Evolutionary conservation across 1,140 invertebrate species (phyloP), one percentile per base, ranked within the genome.

Genomic region (Bombus haemorrhoidalis): DNA sequence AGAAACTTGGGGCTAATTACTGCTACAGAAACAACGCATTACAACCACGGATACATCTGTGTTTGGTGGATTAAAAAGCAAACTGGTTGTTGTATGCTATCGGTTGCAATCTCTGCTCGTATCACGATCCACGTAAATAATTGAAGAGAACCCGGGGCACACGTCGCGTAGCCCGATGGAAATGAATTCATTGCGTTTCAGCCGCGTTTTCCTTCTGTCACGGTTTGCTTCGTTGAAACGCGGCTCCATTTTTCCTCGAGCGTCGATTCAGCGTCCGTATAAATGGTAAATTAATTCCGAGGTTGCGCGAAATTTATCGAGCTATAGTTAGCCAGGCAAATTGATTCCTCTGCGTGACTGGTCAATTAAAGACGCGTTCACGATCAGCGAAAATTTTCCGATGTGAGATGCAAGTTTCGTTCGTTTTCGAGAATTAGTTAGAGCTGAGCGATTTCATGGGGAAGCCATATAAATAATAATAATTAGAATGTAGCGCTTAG

Each of bases 241-340:
- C 62, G 18, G 10, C 39, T 79, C 39, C 41, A 79, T 32, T 79
- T 66, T 66, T 79, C 39, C 59, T 32, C 39, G 18, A 10, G 62
- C 59, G 32, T 66, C 62, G 76, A 79, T 78, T 43, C 59, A 64
- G 59, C 59, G 66, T 43, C 57, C 28, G 13, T 66, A 39, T 66
- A 66, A 64, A 59, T 64, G 59, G 59, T 32, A 64, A 64, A 66
- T 64, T 64, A 78, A 39, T 41, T 78, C 18, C 57, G 37, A 18
- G 59, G 18, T 28, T 28, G 76, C 18, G 39, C 28, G 59, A 64
- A 78, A 78, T 78, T 64, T 78, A 78, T 78, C 76, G 76, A 57
- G 34, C 53, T 3, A 15, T 59, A 59, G 53, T 76, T 59, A 39
- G 18, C 10, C 22, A 34, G 39, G 39, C 39, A 66, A 78, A 78